phyloP scores from a whole-genome alignment of 1,140 invertebrate species.

The Oedothorax gibbosus region DNA sequence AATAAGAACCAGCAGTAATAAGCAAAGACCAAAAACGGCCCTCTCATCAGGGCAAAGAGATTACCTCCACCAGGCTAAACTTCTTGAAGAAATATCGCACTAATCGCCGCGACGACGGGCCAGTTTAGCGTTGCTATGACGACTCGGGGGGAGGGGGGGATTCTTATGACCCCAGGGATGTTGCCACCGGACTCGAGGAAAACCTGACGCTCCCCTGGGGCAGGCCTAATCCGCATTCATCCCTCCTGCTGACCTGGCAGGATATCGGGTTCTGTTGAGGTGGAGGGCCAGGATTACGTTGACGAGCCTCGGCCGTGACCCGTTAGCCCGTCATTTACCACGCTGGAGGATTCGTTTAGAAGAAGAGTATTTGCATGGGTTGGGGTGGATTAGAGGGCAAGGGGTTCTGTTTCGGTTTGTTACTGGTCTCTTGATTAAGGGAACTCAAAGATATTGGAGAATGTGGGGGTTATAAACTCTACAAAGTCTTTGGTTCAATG shows the following conservation, averaged over 20 bases:
- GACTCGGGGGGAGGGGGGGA: slow-evolving; percentile 3
- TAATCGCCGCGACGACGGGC: slow-evolving; percentile 40
- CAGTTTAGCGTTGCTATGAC: slow-evolving; percentile 30
- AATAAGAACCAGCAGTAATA: background rate
- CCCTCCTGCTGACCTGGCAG: slow-evolving; percentile 15
- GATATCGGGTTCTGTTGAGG: slow-evolving; percentile 44
- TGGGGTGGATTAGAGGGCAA: no score
- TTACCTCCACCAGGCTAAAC: background rate
- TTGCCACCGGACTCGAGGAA: slow-evolving; percentile 52
- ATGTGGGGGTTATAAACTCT: no score
- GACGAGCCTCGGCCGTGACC: slow-evolving; percentile 15
- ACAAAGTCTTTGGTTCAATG: no score
- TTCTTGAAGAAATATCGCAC: slow-evolving; percentile 18
- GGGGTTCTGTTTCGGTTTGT: no score
- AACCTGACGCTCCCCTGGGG: slow-evolving; percentile 49
- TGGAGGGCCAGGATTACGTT: slow-evolving; percentile 29
- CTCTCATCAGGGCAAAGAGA: slow-evolving; percentile 15
- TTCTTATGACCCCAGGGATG: slow-evolving; percentile 52
- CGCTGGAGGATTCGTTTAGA: no score
- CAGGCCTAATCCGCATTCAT: slow-evolving; percentile 15
- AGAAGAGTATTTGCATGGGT: no score
- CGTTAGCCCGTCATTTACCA: background rate
- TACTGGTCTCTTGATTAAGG: no score
- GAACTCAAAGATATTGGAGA: no score
- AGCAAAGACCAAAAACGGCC: slow-evolving; percentile 9